Evolutionary conservation across 2,888 invertebrate genomes (phyloP), one percentile per base, ranked within the genome.

Genomic region (Kuschelorhynchus macadamiae): DNA sequence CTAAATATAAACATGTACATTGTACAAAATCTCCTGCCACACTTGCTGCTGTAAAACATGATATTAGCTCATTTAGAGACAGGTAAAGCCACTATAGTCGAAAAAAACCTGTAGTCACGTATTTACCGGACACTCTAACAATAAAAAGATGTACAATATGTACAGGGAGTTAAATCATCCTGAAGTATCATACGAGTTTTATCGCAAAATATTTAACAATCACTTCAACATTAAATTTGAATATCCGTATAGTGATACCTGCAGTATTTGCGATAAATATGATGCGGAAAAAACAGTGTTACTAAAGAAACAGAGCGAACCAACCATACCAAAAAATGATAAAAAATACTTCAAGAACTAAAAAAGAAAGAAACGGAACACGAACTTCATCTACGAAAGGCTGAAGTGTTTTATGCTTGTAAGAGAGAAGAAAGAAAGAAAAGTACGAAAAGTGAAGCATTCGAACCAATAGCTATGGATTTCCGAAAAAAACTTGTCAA

Each of bases 91-190:
- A 56, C 25, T 55, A 55, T 12, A 55, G 55, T 8, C 55, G 39
- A 21, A 36, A 55, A 20, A 42, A 33, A 11, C n/a, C 55, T 21
- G 36, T 18, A 11, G 52, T 52, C 9, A 18, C 18, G 1, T 55
- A 55, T 57, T 16, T 57, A 57, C 57, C 57, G 18, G 57, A 57
- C n/a, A 46, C 18, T 12, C 46, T 57, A 14, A 57, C n/a, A 14
- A 16, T 83, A 88, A 46, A n/a, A 85, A 49, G 8, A 39, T 49
- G 44, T 44, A 44, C 20, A 16, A 44, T 14, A 44, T 44, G 46
- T 41, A 41, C 41, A 41, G 14, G n/a, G 16, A 25, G 20, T 46
- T 46, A 21, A 46, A 46, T 18, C 46, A 21, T 46, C 46, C 46
- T 12, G 17, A n/a, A n/a, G 46, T 46, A 8, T 46, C 46, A 18